Percentiles rank a stretch among this genome's conserved stretches.
phyloP scores from a whole-genome alignment of 2,113 vertebrate genomes.

The Lipotes vexillifer region DNA sequence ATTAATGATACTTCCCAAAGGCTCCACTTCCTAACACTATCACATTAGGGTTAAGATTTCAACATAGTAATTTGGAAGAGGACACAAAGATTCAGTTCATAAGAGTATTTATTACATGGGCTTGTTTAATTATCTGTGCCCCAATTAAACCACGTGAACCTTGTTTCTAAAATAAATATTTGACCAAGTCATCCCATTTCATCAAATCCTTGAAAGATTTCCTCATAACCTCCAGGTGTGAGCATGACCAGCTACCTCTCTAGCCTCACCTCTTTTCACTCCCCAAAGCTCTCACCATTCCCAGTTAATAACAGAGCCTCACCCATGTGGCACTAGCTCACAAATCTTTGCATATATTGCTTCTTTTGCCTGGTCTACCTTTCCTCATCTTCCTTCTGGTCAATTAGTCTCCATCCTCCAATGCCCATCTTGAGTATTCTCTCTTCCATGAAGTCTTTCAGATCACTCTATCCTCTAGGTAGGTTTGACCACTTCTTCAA shows the following conservation, averaged over 20 bases:
- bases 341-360: fast-evolving
- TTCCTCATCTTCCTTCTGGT: not conserved
- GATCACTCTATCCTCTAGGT: not conserved
- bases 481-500: not conserved
- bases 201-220: not conserved
- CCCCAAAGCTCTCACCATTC: not conserved
- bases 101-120: not conserved
- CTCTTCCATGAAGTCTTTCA: not conserved
- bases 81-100: not conserved
- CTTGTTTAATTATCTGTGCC: not conserved
- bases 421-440: too few species aligned
- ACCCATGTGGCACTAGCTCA: fast-evolving
- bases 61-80: not conserved
- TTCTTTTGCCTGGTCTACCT: not conserved
- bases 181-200: not conserved
- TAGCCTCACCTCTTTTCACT: not conserved
- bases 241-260: too few species aligned
- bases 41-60: not conserved
- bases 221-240: not conserved
- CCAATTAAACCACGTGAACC: not conserved
- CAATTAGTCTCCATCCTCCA: not conserved
- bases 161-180: not conserved
- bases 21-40: not conserved
- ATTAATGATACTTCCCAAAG: not conserved
- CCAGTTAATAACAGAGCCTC: not conserved